Conservation (phyloP, 2,888 invertebrate genomes). For the Pachycephus smyrnensis region DNA sequence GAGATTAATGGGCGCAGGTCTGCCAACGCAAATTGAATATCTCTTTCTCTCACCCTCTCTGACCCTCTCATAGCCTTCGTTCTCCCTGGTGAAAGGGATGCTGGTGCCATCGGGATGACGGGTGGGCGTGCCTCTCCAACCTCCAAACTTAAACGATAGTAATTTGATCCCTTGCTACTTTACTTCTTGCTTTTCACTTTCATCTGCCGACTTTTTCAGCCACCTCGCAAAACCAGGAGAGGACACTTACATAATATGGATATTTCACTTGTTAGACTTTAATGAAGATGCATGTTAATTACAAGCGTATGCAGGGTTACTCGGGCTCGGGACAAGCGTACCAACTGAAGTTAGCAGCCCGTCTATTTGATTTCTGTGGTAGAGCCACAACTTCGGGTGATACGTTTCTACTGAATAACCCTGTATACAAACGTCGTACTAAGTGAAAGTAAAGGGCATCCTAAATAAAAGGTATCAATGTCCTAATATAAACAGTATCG, state of each 20-base stretch:
- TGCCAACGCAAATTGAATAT: constrained; percentile 1
- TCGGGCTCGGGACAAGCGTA: too few relatives aligned
- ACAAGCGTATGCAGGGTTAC: neutral
- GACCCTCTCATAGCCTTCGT: neutral
- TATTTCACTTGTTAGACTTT: neutral
- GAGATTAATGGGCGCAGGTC: constrained; percentile 2
- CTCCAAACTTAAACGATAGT: neutral
- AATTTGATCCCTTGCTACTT: neutral
- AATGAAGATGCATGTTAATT: neutral
- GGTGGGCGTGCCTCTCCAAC: neutral
- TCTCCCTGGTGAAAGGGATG: constrained; percentile 5
- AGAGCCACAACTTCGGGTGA: neutral
- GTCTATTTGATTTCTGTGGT: neutral
- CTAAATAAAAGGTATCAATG: neutral
- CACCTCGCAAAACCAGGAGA: neutral
- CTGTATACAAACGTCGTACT: neutral
- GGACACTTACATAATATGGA: neutral
- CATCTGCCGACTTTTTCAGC: neutral
- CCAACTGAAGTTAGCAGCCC: too few relatives aligned
- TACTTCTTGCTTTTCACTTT: neutral
- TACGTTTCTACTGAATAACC: neutral
- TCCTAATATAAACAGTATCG: neutral
- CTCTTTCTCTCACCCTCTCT: constrained; percentile 5
- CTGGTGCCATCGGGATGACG: neutral
- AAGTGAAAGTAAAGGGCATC: neutral